These are phyloP conservation scores for Homarus gammarus DNA, from an alignment of 2,888 invertebrate genomes.

Conservation along the genomic window DNA sequence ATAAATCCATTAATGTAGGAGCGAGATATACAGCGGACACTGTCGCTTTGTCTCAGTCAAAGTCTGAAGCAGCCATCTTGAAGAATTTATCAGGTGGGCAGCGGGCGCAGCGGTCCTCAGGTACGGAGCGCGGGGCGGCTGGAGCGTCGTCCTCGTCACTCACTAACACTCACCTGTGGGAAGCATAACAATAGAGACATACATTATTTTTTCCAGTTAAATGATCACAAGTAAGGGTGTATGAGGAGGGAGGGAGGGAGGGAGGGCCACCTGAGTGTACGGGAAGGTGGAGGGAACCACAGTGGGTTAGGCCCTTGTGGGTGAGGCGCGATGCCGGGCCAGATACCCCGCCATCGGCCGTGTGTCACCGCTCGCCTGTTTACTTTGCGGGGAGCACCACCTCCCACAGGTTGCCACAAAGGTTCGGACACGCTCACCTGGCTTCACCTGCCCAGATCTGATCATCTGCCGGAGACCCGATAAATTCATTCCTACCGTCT, in stretches of 20 bases:
- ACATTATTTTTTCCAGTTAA: too few species aligned
- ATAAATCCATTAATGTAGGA: slow-evolving; percentile 66
- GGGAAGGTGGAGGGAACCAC: too few species aligned
- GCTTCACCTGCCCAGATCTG: slow-evolving; percentile 43
- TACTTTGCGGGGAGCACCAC: slow-evolving; percentile 30
- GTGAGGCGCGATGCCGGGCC: background rate
- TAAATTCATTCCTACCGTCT: slow-evolving; percentile 42
- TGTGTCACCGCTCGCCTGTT: slow-evolving; percentile 58
- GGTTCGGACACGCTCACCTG: slow-evolving; percentile 51
- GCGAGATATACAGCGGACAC: slow-evolving; percentile 56
- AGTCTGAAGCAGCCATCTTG: slow-evolving; percentile 54
- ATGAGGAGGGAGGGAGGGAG: slow-evolving; percentile 1
- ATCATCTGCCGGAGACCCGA: slow-evolving; percentile 49
- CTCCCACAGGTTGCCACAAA: slow-evolving; percentile 25
- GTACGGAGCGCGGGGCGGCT: background rate
- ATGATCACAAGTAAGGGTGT: background rate
- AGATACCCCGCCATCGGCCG: slow-evolving; percentile 16
- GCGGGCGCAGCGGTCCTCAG: too few species aligned
- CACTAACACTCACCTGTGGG: background rate
- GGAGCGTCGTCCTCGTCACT: background rate
- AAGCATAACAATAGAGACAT: too few species aligned
- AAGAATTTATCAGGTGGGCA: slow-evolving; percentile 47
- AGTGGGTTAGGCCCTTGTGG: slow-evolving; percentile 36
- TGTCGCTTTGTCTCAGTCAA: slow-evolving; percentile 62
- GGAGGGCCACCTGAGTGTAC: background rate